A percentile compares a stretch with the other conserved stretches of the same genome.
Evolutionary conservation across 2,797 vertebrate genomes (phyloP).

Genomic region (Percopsis omiscomaycus): DNA sequence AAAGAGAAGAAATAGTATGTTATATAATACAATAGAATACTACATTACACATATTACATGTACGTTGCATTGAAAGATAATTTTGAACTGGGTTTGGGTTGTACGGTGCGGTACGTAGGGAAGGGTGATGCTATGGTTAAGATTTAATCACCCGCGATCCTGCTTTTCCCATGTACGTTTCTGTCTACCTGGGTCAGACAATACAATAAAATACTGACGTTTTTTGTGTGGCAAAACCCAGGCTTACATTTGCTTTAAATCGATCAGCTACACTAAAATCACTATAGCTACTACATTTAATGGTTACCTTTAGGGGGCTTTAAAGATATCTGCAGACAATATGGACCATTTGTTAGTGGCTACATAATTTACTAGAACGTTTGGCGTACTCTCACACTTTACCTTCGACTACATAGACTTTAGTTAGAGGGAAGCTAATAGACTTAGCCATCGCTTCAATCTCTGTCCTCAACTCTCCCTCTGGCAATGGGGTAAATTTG

Average conservation of each 20-base stretch:
- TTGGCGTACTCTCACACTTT: slow-evolving; percentile 33
- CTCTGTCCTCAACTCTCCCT: slow-evolving; percentile 90
- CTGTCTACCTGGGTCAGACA: too few species aligned
- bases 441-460: slow-evolving; percentile 93
- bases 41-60: not conserved
- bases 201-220: too few species aligned
- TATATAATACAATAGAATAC: too few species aligned
- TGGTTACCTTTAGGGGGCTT: not conserved
- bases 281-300: not conserved
- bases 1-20: too few species aligned
- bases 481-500: slow-evolving; percentile 94
- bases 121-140: too few species aligned
- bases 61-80: too few species aligned
- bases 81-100: too few species aligned
- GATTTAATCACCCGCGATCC: too few species aligned
- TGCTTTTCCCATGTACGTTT: too few species aligned
- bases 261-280: not conserved
- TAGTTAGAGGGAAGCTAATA: slow-evolving; percentile 94
- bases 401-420: slow-evolving; percentile 99
- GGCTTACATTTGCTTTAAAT: too few species aligned
- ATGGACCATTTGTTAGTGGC: not conserved
- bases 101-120: too few species aligned
- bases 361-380: not conserved
- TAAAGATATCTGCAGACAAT: not conserved
- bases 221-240: too few species aligned